These are phyloP conservation scores for Notamacropus eugenii DNA, from an alignment of 2,797 vertebrate species.

Conservation along the genomic window DNA sequence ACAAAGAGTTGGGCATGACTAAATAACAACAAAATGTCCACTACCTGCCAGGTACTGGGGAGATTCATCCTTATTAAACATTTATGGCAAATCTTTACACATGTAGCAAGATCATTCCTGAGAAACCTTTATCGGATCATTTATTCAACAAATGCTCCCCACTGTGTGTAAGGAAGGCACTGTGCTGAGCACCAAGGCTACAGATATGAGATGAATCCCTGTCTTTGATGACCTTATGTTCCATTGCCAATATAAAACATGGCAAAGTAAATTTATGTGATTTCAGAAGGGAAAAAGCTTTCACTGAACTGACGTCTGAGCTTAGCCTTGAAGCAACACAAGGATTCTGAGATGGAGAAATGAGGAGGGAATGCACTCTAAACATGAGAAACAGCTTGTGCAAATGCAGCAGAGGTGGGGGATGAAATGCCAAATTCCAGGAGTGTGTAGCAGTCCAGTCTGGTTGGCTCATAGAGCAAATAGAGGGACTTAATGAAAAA, in stretches of 20 bases:
- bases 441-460: background rate
- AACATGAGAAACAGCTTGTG: background rate
- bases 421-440: background rate
- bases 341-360: background rate
- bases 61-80: no score
- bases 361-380: background rate
- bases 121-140: no score
- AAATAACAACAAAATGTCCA: no score
- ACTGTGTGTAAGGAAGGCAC: background rate
- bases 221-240: background rate
- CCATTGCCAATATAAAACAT: background rate
- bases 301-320: background rate
- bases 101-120: no score
- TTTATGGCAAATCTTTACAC: no score
- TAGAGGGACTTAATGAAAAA: background rate
- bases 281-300: background rate
- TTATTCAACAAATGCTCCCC: background rate
- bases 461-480: background rate
- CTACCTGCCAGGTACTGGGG: no score
- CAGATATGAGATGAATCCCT: background rate
- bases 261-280: background rate
- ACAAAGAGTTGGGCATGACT: no score
- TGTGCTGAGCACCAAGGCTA: background rate
- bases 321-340: background rate
- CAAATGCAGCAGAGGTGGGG: background rate